Evolutionary conservation across 2,888 invertebrate genomes (phyloP).

Genomic region (Spilarctia lutea): DNA sequence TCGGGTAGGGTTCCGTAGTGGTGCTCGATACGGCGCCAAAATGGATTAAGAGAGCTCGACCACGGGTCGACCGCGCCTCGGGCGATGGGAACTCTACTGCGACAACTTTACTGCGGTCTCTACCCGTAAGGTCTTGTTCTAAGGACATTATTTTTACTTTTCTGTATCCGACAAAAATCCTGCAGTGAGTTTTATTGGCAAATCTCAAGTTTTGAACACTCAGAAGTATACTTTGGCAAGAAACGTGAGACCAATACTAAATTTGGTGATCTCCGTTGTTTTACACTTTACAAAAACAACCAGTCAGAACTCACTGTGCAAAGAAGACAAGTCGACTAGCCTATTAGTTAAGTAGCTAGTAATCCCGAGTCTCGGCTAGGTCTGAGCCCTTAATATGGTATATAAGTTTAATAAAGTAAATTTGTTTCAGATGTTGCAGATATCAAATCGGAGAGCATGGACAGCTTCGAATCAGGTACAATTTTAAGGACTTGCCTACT

Average conservation of each 20-base stretch:
- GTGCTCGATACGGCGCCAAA: conserved; percentile 58
- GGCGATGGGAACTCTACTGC: conserved; percentile 56
- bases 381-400: neutral
- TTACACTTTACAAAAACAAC: neutral
- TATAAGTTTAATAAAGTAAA: conserved; percentile 2
- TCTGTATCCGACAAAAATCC: neutral
- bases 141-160: conserved; percentile 51
- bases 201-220: neutral
- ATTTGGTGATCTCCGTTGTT: neutral
- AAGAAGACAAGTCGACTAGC: neutral
- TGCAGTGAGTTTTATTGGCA: neutral
- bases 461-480: conserved; percentile 83
- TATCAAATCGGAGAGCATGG: conserved; percentile 82
- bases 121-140: conserved; percentile 39
- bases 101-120: conserved; percentile 60
- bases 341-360: too few species aligned
- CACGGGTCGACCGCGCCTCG: conserved; percentile 69
- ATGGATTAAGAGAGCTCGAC: conserved; percentile 76
- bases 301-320: neutral
- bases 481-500: conserved; percentile 12
- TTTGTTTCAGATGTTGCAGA: conserved; percentile 79
- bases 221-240: neutral
- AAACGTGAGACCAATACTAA: neutral
- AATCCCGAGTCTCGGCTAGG: too few species aligned
- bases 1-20: conserved; percentile 50